Base-by-base conservation (phyloP, 2,888 invertebrate species). In the Idaea biselata region DNA sequence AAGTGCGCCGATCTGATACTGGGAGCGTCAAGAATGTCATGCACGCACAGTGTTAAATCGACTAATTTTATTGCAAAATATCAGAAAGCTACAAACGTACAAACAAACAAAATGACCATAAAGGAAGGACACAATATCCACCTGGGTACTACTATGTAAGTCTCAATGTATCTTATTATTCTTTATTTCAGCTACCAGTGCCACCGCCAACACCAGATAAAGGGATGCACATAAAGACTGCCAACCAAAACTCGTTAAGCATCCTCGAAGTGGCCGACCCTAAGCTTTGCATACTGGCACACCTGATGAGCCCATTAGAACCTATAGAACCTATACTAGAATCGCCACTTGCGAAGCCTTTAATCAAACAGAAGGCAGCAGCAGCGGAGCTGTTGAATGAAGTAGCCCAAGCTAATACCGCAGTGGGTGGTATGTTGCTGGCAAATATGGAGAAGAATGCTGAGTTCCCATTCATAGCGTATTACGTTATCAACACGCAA, bases 391-490 rank as follows among this genome's bases (percentile, higher is more conserved):
- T 97, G 44, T 87, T 97, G 11, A 94, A 93, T 58, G 97, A 97
- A 78, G 94, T 96, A 5, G 95, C 95, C 4, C 85, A 94, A 85
- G 96, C 95, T 14, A 96, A 95, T 80, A 95, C 95, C 0, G 96
- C 96, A 0, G 94, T 95, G 1, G 96, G 96, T 5, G 97, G 96
- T 61, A 97, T 97, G 95, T 86, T 97, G n/a, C 87, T 97, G 59
- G 96, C 97, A 16, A 97, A 97, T 79, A 97, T 97, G 96, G 97
- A 97, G 81, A 95, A 95, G 80, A 96, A 95, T 81, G 97, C 97
- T 54, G 97, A 97, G 81, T 98, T 97, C 81, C 97, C 97, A 16
- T 97, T 97, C 90, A 97, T 98, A 93, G 95, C 97, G 16, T 97
- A 97, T 84, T 97, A 97, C 89, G 95, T 97, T 79, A 96, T 98